A percentile compares a stretch with the other conserved stretches of the same genome.
Conservation (phyloP, 2,888 invertebrate genomes). For the Zaprionus bogoriensis region DNA sequence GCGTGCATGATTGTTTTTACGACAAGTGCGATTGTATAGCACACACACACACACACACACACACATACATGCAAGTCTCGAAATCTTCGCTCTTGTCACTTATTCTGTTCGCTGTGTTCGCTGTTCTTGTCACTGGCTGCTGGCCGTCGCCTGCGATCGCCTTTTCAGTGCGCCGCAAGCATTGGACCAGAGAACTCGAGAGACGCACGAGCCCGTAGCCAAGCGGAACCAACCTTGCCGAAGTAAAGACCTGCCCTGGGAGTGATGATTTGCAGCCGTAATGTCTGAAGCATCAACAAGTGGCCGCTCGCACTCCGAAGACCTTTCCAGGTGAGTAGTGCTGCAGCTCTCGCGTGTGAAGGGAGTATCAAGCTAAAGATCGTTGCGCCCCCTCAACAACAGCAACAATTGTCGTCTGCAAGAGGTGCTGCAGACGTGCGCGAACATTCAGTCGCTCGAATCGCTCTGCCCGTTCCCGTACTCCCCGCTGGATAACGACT, state of each 20-base stretch:
- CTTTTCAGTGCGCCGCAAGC: constrained; percentile 55
- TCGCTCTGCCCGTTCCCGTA: constrained; percentile 50
- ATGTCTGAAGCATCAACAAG: constrained; percentile 70
- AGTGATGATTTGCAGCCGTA: constrained; percentile 31
- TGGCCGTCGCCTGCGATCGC: constrained; percentile 38
- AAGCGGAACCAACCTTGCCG: not conserved
- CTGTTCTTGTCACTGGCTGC: constrained; percentile 39
- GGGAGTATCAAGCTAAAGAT: no score
- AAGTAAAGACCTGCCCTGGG: not conserved
- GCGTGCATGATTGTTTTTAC: constrained; percentile 36
- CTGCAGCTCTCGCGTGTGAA: not conserved
- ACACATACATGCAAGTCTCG: constrained; percentile 12
- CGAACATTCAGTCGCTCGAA: constrained; percentile 76
- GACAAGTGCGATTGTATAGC: constrained; percentile 20
- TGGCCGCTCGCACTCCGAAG: constrained; percentile 61
- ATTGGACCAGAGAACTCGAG: constrained; percentile 41
- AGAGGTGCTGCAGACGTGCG: constrained; percentile 75
- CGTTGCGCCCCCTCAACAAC: not conserved
- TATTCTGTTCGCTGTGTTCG: constrained; percentile 10
- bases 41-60: not conserved
- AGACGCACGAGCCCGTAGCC: constrained; percentile 3
- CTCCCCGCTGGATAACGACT: constrained; percentile 61
- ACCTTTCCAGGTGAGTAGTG: constrained; percentile 50
- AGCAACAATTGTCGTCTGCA: constrained; percentile 61
- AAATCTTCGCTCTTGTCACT: constrained; percentile 45